Evolutionary conservation across 2,113 vertebrate genomes (phyloP), one percentile per base, ranked within the genome.

Genomic region (Asarcornis scutulata): DNA sequence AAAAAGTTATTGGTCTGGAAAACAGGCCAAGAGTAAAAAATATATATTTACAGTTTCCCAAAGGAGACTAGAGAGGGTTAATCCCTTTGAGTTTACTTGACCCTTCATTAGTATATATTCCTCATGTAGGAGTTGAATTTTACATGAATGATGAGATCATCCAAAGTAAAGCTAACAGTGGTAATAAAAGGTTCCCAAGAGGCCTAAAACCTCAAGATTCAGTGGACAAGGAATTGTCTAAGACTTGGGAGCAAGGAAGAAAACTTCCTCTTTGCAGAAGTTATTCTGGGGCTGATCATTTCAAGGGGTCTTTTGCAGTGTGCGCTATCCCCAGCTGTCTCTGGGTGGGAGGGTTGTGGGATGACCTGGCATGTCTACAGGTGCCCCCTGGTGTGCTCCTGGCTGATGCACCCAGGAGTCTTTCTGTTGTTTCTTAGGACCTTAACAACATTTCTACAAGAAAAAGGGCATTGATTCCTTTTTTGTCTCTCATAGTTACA

Each of bases 111-210:
- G 63, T 73, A 32, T 59, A 20, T 86, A 72, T 82, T 89, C 44
- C 56, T 91, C 62, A 67, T 48, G 42, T 42, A 95, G 80, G 60
- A 96, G 44, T 14, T 83, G 53, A 78, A 76, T 95, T 95, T 92
- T 89, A 80, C 68, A 52, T 88, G 91, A 88, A 68, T 89, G 89
- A 90, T 95, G 93, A 96, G 52, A 75, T 97, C 92, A 95, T 93
- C 58, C 32, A 77, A 73, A 76, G 9, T 86, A 84, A 93, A 93
- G 44, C 59, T 88, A 89, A 77, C 32, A 83, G 50, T 53, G 34
- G 83, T 76, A 93, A 84, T 86, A 91, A 75, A 95, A 86, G 32
- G 58, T 63, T 93, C 84, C 75, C 83, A 77, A 26, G 74, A 87
- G 83, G 29, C 89, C 34, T 86, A 53, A 81, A 86, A 21, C 29